Base-by-base conservation (phyloP, 2,888 invertebrate species). In the Oscheius sp. region DNA sequence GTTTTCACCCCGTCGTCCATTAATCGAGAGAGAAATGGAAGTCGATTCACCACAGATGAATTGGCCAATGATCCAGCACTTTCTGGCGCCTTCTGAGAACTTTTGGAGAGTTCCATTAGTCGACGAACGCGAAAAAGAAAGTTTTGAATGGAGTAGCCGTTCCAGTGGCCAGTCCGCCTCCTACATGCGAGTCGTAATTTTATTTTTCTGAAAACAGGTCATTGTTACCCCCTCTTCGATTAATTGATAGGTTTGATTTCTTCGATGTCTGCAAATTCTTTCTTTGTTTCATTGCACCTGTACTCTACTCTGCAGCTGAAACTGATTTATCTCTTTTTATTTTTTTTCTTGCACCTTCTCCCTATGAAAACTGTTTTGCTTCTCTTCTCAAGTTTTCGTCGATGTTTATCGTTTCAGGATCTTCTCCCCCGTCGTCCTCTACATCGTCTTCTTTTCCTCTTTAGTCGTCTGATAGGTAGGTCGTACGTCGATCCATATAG, bases 91-190 rank as follows among this genome's bases (percentile, higher is more conserved):
- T 36, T 36, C 9, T 14, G 36, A 20, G 41, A n/a, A 9, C 41
- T 41, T 41, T 41, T 41, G n/a, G 17, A 17, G 26, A 50, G 56
- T 33, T 56, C 56, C 56, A 30, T 32, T 33, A 32, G 56, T 24
- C 56, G 36, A 33, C 56, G 56, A 8, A 36, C 22, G 36, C 33
- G 56, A 56, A 20, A 30, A 50, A 50, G 26, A 38, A 38, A 24
- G 20, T 22, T 36, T 36, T 56, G 56, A 56, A 56, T 56, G 56
- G 56, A 56, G 56, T 56, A 56, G 56, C 56, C 56, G 56, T 56
- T 56, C 56, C 56, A 56, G 28, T 26, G 26, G 24, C n/a, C n/a
- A n/a, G n/a, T n/a, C n/a, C n/a, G n/a, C n/a, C n/a, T n/a, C n/a
- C n/a, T n/a, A n/a, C n/a, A n/a, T n/a, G n/a, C n/a, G n/a, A n/a